Conservation (phyloP, 2,113 vertebrate genomes). For the Campylomormyrus numenius region DNA sequence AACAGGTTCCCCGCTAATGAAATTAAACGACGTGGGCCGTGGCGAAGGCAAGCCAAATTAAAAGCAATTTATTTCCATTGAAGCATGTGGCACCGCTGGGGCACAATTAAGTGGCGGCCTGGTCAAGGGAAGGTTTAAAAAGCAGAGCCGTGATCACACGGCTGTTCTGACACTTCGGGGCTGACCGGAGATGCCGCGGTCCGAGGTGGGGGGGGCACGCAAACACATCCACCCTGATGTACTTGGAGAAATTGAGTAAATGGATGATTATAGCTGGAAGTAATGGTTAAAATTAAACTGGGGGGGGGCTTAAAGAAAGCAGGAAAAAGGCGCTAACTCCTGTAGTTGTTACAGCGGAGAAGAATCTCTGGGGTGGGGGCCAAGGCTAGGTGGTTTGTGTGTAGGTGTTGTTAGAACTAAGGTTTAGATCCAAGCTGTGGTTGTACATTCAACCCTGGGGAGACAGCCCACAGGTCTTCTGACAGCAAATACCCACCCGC, state of each 20-base stretch:
- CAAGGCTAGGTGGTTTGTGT: background rate
- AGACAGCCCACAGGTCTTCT: background rate
- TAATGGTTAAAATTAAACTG: background rate
- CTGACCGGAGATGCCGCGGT: background rate
- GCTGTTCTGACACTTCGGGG: background rate
- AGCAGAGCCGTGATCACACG: background rate
- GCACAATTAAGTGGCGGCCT: slow-evolving; percentile 79
- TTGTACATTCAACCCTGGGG: background rate
- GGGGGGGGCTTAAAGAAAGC: background rate
- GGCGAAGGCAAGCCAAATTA: slow-evolving; percentile 81
- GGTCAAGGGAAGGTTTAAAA: slow-evolving; percentile 40
- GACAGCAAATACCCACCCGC: slow-evolving; percentile 24
- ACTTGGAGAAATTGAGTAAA: background rate
- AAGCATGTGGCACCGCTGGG: slow-evolving; percentile 86
- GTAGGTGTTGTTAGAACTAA: background rate
- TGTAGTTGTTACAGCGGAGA: background rate
- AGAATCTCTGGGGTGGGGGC: background rate
- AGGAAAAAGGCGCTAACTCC: background rate
- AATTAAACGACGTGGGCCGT: slow-evolving; percentile 91
- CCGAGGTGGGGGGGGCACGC: background rate
- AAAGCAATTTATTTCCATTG: slow-evolving; percentile 97
- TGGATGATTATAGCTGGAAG: background rate
- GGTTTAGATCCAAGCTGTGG: background rate
- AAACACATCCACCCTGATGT: background rate
- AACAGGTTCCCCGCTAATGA: slow-evolving; percentile 96